These are phyloP conservation scores for Corythoichthys haematopterus DNA, from an alignment of 2,113 vertebrate species.

Conservation along the genomic window DNA sequence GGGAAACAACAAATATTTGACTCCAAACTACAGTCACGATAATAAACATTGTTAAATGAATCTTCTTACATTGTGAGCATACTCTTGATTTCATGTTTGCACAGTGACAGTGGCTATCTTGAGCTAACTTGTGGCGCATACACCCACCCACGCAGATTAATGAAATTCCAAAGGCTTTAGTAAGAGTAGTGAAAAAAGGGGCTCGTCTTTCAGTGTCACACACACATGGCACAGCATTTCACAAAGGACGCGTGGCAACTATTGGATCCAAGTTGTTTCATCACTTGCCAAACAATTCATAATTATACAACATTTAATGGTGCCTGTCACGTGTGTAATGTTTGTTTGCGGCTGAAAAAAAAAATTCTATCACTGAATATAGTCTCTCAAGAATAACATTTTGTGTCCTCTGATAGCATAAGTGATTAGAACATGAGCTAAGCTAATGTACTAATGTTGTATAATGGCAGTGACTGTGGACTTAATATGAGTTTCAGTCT, in stretches of 20 bases:
- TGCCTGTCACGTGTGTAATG: not conserved
- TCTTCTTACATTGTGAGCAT: not conserved
- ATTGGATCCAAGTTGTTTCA: conserved; percentile 5
- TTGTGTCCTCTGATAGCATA: not conserved
- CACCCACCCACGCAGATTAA: conserved; percentile 66
- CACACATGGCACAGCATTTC: conserved; percentile 26
- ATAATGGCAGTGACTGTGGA: too few relatives aligned
- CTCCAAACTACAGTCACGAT: not conserved
- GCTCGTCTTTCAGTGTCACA: conserved; percentile 36
- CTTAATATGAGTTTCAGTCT: too few relatives aligned
- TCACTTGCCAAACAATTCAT: not conserved
- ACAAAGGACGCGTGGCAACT: conserved; percentile 17
- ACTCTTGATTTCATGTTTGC: conserved; percentile 9
- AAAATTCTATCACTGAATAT: not conserved
- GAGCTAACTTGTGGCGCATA: conserved; percentile 34
- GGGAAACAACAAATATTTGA: too few relatives aligned
- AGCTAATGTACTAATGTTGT: too few relatives aligned
- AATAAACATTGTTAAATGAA: not conserved
- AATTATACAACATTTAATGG: not conserved
- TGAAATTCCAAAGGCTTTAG: conserved; percentile 68
- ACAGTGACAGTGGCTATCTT: conserved; percentile 20
- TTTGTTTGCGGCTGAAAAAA: not conserved
- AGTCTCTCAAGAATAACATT: not conserved
- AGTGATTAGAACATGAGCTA: too few relatives aligned
- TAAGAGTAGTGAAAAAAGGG: conserved; percentile 51